Base-by-base conservation (phyloP, 2,113 vertebrate species). In the Polypterus senegalus region DNA sequence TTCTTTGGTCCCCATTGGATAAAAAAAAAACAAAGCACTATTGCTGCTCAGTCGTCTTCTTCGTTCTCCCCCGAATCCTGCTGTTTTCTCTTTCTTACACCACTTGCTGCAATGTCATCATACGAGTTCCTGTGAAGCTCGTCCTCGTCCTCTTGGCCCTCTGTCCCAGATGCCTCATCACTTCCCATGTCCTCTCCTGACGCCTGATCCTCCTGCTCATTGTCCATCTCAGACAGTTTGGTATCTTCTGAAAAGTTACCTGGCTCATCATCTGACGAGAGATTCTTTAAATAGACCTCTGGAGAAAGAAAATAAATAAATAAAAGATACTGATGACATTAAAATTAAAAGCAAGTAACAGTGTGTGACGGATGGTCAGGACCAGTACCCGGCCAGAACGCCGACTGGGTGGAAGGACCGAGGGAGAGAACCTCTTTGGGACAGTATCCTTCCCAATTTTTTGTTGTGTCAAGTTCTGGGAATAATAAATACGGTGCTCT, bases 71-170 rank as follows among this genome's bases (percentile, higher is more conserved):
- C 62, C 5, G 57, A n/a, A 2, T 7, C 73, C 65, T 83, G 86
- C 49, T 68, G 78, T 63, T 67, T 88, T 56, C 89, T 83, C 64
- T 89, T 88, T 48, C 89, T 80, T 74, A 92, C 5, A 0, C 74
- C 65, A 58, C 74, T 80, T 57, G 83, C 81, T 4, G 61, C 58
- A 57, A 79, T 79, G 5, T 62, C 5, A 11, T 71, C 73, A 44
- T 65, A 63, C 51, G 49, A 3, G 1, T 10, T 67, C 9, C 63
- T 69, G 7, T 71, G 78, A 1, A 46, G 44, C 47, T 75, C 76
- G 27, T 27, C 27, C 27, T 27, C 27, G 27, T 27, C 27, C 27
- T 27, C 27, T 27, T 27, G 27, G 27, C 27, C 27, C 3, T 75
- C 73, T 6, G 73, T 55, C 7, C 59, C 78, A 1, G 65, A 70